Evolutionary conservation across 2,797 vertebrate species (phyloP), one percentile per base, ranked within the genome.

Genomic region (Argyrosomus regius): DNA sequence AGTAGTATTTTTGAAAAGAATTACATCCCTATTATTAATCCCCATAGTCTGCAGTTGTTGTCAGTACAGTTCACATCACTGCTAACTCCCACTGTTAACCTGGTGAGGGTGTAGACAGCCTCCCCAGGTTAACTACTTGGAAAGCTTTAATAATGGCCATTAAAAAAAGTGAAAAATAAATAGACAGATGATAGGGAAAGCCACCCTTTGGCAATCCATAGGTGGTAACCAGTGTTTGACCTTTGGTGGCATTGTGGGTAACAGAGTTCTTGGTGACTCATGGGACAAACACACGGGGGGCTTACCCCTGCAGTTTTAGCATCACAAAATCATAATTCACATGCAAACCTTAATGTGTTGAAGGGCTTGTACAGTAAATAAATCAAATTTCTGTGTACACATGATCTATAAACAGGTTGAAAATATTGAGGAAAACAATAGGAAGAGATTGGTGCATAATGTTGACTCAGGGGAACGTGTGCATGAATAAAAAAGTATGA

Each of bases 261-360:
- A 75, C 3, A 0, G 56, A 81, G 63, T 59, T 71, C 9, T 68
- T 66, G 39, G 13, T 84, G 82, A 85, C 45, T 88, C 80, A 85
- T 53, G 39, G 52, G 41, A 41, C 57, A 69, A 65, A 67, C 16
- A 41, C 24, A 70, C 68, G 46, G 61, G 49, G 49, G 67, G 10
- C 31, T 39, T 2, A 18, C 4, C 52, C 62, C 35, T 49, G 68
- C 41, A 39, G 9, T 56, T 24, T 13, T 11, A 49, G 58, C 22
- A 50, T 3, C 16, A 22, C 18, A 43, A n/a, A 59, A 59, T 1
- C 18, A 0, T 14, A 0, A 63, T 50, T 54, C 8, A 20, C 39
- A 65, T 31, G 39, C 8, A 45, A 8, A 62, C 16, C 14, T 11
- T 35, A 26, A 62, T 20, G 6, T 54, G 1, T 6, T 48, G 22